Evolutionary conservation across 2,113 vertebrate genomes (phyloP).

Genomic region (Pelobates fuscus): DNA sequence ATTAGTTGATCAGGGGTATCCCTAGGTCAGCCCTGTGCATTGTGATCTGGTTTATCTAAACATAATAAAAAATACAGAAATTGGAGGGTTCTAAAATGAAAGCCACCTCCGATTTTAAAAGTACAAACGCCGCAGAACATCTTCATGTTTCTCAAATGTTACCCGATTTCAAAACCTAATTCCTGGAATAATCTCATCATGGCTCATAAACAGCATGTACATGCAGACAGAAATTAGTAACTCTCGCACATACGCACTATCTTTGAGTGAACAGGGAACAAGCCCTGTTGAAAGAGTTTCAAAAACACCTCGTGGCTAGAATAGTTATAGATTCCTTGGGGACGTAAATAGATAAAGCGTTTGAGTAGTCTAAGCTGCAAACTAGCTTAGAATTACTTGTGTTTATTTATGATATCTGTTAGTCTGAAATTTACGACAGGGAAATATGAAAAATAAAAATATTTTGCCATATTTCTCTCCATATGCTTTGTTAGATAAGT

Average conservation of each 20-base stretch:
- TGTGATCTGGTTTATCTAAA: too few relatives aligned
- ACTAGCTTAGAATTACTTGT: constrained; percentile 41
- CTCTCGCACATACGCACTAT: constrained; percentile 37
- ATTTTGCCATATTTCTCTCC: not conserved
- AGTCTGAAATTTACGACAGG: constrained; percentile 19
- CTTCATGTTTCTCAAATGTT: constrained; percentile 16
- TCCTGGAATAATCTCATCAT: constrained; percentile 43
- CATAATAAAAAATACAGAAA: too few relatives aligned
- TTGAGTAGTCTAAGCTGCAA: constrained; percentile 29
- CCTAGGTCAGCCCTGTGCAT: too few relatives aligned
- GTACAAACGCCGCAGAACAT: not conserved
- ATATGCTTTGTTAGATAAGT: not conserved
- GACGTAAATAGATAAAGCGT: constrained; percentile 43
- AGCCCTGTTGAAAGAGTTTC: constrained; percentile 40
- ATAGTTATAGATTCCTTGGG: constrained; percentile 42
- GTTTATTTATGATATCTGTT: constrained; percentile 33
- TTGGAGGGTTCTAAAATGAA: too few relatives aligned
- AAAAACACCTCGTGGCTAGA: constrained; percentile 49
- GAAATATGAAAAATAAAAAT: constrained; percentile 14
- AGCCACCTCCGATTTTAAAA: too few relatives aligned
- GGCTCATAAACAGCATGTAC: constrained; percentile 37
- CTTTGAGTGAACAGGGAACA: constrained; percentile 38
- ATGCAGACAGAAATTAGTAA: constrained; percentile 39
- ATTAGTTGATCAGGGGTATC: too few relatives aligned
- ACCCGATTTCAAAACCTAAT: constrained; percentile 24